Evolutionary conservation across 1,140 invertebrate species (phyloP), one percentile per base, ranked within the genome.

Genomic region (Delia radicum): DNA sequence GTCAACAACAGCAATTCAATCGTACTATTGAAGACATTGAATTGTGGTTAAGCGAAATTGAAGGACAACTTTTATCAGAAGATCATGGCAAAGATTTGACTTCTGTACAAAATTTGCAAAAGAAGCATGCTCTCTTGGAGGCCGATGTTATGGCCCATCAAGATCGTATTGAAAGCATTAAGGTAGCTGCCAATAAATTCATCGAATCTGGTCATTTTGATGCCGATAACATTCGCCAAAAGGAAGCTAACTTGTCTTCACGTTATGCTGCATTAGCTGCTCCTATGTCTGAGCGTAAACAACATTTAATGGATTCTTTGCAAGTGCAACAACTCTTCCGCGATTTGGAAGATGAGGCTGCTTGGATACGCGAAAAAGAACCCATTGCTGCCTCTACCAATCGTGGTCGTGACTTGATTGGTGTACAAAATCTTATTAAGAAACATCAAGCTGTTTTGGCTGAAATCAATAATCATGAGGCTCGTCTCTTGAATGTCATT

Each of bases 331-430:
- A 99, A 87, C 90, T 99, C 29, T 98, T 98, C 89, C 89, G 98
- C 21, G 98, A 99, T 85, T 91, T 99, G 79, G 98, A 99, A 85
- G 98, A 99, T 86, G 98, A 99, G 87, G 96, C 99, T 80, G 96
- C 97, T 21, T 99, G 98, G 98, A 99, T 99, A 79, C 88, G 98
- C 0, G 98, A 99, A 87, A 99, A 99, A 86, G 98, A 99, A 86
- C 98, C 98, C 0, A 96, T 99, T 78, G 98, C 97, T 15, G 96
- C 95, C 0, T 97, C 95, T 13, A 99, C 97, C 1, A 99, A 99
- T 86, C 92, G 98, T 86, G 97, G 93, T 90, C 92, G 98, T 31
- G 98, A 99, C 87, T 88, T 99, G 73, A 99, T 99, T 87, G 98
- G 98, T 33, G 98, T 99, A 0, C 98, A 99, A 87, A 99, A 99